These are phyloP conservation scores for Anoplophora glabripennis DNA, from an alignment of 1,140 invertebrate genomes.

Conservation along the genomic window DNA sequence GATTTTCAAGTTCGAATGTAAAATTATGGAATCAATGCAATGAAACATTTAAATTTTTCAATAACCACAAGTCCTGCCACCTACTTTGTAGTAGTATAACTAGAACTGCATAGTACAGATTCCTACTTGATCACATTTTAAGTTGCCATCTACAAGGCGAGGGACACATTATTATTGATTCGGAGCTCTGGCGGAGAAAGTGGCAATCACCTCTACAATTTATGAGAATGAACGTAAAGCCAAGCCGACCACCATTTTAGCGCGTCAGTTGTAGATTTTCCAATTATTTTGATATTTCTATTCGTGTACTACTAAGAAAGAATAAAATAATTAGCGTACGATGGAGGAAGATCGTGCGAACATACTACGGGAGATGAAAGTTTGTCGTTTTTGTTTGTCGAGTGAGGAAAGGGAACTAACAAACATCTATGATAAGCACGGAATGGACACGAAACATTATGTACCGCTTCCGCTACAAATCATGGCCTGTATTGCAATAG, in stretches of 20 bases:
- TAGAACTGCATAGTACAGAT: too few species aligned
- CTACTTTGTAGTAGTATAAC: too few species aligned
- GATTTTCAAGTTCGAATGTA: too few species aligned
- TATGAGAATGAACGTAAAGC: not conserved
- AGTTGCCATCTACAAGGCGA: too few species aligned
- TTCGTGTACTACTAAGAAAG: not conserved
- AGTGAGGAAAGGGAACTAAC: constrained; percentile 56
- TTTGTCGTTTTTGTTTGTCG: constrained; percentile 71
- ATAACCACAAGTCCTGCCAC: too few species aligned
- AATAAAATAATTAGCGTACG: not conserved
- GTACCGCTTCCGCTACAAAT: constrained; percentile 68
- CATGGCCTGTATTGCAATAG: constrained; percentile 70
- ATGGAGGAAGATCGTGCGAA: constrained; percentile 23
- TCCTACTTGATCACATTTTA: too few species aligned
- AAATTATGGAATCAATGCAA: too few species aligned
- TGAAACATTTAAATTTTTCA: too few species aligned
- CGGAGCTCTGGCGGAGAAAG: too few species aligned
- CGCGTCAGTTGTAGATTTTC: not conserved
- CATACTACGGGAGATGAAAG: constrained; percentile 55
- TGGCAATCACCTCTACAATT: not conserved
- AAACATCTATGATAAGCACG: constrained; percentile 63
- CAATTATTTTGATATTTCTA: not conserved
- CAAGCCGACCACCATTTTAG: not conserved
- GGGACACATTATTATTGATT: too few species aligned
- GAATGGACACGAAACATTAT: constrained; percentile 48